Evolutionary conservation across 2,888 invertebrate species (phyloP), one percentile per base, ranked within the genome.

Genomic region (Panorpa germanica): DNA sequence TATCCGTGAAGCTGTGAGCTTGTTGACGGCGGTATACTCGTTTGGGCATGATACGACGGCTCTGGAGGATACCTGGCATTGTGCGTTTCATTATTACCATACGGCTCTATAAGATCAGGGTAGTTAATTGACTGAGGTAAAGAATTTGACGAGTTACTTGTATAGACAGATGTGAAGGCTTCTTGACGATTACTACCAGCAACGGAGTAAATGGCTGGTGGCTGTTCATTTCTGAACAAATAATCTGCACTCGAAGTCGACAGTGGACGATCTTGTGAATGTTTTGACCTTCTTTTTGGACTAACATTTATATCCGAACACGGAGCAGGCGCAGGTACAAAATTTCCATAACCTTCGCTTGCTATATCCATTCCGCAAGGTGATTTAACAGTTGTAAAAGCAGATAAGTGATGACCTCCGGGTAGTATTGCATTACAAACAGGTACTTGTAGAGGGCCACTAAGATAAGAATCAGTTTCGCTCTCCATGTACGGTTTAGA

Each of bases 111-210:
- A 44, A 70, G 55, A 47, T 74, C 74, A 34, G 74, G 70, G 55
- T 72, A 72, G 52, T 61, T 63, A 37, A n/a, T n/a, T n/a, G 62
- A 61, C 33, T 67, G 63, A 49, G 70, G 66, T 37, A 64, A 59
- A 40, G 65, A 63, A 39, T 65, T 63, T 27, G 69, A 64, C 40
- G 67, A 63, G 28, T 70, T 68, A 35, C 69, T 70, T 11, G 75
- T 74, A 48, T 75, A 75, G 6, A 76, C 73, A 28, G 71, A 72
- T n/a, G 75, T 74, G 43, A 72, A 75, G 31, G 65, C 63, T 40
- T 72, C 68, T 48, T 70, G 65, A 33, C 70, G 63, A 53, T 75
- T 73, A 39, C 61, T 64, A 26, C 75, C 76, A 27, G 76, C 76
- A 11, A 76, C 71, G 3, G 76, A 76, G 47, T 76, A 76, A 46